A percentile compares a stretch with the other conserved stretches of the same genome.
phyloP scores from a whole-genome alignment of 2,113 vertebrate species.

The Cyprinus carpio region DNA sequence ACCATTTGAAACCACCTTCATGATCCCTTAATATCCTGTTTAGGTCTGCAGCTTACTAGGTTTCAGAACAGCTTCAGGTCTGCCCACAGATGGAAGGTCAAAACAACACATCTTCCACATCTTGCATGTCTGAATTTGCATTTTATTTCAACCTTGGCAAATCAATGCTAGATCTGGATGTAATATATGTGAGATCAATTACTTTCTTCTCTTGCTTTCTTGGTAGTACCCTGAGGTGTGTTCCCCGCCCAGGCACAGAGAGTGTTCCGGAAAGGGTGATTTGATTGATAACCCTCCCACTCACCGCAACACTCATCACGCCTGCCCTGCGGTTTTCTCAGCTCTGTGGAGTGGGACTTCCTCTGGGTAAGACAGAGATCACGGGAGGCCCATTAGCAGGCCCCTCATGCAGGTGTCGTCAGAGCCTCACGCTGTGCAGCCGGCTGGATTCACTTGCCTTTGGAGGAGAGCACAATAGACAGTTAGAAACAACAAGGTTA shows the following conservation, averaged over 20 bases:
- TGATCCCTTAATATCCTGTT: not conserved
- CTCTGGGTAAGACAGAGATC: slow-evolving; percentile 27
- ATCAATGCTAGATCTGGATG: not conserved
- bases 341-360: slow-evolving; percentile 32
- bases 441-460: slow-evolving; percentile 33
- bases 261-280: slow-evolving; percentile 6
- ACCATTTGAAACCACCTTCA: not conserved
- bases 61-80: not conserved
- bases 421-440: slow-evolving; percentile 26
- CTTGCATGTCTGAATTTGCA: not conserved
- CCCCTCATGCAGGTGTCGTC: slow-evolving; percentile 37
- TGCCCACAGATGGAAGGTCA: not conserved
- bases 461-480: slow-evolving; percentile 29
- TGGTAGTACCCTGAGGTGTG: not conserved
- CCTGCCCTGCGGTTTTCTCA: not conserved
- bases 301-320: slow-evolving; percentile 3
- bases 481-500: slow-evolving; percentile 34
- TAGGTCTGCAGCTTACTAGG: not conserved
- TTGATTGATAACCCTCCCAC: slow-evolving; percentile 32
- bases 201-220: not conserved
- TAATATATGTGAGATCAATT: slow-evolving; percentile 31
- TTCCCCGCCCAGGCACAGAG: not conserved
- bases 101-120: not conserved
- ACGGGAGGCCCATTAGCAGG: slow-evolving; percentile 36
- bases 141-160: slow-evolving; percentile 23